These are phyloP conservation scores for Loxodonta africana DNA, from an alignment of 2,113 vertebrate genomes.

Conservation along the genomic window DNA sequence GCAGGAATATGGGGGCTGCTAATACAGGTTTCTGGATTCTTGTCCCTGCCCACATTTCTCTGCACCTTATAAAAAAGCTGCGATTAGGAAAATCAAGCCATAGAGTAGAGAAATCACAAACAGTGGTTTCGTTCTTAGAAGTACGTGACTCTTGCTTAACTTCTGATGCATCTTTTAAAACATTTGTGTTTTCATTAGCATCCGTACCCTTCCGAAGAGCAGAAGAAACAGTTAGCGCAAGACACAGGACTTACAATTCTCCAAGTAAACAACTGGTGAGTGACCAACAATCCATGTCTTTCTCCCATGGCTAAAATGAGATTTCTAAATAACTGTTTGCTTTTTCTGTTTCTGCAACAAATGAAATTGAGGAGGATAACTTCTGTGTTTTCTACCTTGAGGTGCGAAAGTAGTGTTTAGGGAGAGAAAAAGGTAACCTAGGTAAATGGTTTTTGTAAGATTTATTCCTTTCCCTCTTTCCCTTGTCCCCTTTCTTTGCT, in stretches of 20 bases:
- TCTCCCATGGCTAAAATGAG: conserved; percentile 86
- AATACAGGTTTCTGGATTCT: not conserved
- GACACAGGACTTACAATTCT: conserved; percentile 99
- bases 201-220: conserved; percentile 99
- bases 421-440: conserved; percentile 74
- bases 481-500: not conserved
- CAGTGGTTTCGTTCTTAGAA: conserved; percentile 85
- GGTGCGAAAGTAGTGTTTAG: conserved; percentile 77
- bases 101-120: conserved; percentile 80
- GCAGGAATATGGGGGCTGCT: not conserved
- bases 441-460: conserved; percentile 79
- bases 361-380: conserved; percentile 70
- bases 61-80: not conserved
- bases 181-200: conserved; percentile 93
- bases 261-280: conserved; percentile 99
- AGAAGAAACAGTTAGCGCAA: conserved; percentile 99
- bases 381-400: conserved; percentile 80
- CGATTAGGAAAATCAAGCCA: conserved; percentile 74
- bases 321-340: conserved; percentile 87
- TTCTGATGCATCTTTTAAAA: conserved; percentile 91
- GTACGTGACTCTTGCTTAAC: conserved; percentile 85
- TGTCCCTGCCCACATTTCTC: not conserved
- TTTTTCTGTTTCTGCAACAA: conserved; percentile 87
- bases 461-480: conserved; percentile 16
- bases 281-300: conserved; percentile 89